Base-by-base conservation (phyloP, 2,113 vertebrate genomes). In the Tragelaphus buxtoni region DNA sequence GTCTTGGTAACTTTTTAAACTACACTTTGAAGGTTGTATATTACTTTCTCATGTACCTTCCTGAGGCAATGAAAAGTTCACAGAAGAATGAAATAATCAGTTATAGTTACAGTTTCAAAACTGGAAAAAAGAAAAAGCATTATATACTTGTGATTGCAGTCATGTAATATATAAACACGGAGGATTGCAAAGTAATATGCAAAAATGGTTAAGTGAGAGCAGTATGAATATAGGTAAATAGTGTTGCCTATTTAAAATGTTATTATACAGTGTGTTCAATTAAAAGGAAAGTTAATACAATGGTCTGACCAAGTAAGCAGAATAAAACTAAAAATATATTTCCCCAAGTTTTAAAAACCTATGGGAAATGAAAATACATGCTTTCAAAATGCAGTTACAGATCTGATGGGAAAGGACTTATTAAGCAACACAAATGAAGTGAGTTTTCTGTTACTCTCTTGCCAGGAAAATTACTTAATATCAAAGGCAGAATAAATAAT, bases 401-500 rank as follows among this genome's bases (percentile, higher is more conserved):
- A 82, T 63, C 16, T 53, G 61, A 94, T 74, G 9, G 45, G 61
- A 81, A 90, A 85, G 35, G 22, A 72, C 47, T 88, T 96, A 51
- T 65, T 97, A 92, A 94, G 55, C 65, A 51, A 60, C 77, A 76
- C 26, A 97, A 94, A 81, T 82, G 11, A 96, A 97, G 93, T 95
- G 55, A 55, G 10, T 89, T 97, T 95, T 87, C 76, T 80, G 13
- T 69, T 35, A 42, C 63, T 90, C 32, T 93, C 69, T 91, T 93
- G 55, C 83, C 87, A 92, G 45, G 76, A 90, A 93, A 95, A 92
- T 90, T 95, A 97, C 56, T 97, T 96, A 94, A 39, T 22, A 93
- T n/a, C 28, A 88, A 94, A 96, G 22, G 35, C 7, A 92, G 49
- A 56, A 91, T 90, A 95, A 96, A 94, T 95, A 97, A 96, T 97